Percentiles rank a stretch among this genome's conserved stretches.
Conservation (phyloP, 2,888 invertebrate genomes). For the Eucriotettix oculatus region DNA sequence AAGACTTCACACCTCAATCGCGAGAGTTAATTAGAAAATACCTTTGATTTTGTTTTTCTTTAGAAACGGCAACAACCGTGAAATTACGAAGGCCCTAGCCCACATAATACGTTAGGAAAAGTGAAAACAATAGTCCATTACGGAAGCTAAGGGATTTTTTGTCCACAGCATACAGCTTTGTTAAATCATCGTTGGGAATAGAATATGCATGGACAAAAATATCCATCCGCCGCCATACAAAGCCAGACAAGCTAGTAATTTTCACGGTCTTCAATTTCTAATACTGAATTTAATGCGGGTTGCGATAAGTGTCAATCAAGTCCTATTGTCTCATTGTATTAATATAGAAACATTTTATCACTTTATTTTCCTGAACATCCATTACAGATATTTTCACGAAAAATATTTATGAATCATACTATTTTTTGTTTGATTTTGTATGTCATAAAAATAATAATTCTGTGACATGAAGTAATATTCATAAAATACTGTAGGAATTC, state of each 20-base stretch:
- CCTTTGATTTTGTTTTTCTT: slow-evolving; percentile 2
- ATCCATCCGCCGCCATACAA: neutral
- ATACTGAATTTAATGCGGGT: neutral
- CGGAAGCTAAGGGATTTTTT: neutral
- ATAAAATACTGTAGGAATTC: too few relatives aligned
- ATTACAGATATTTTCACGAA: too few relatives aligned
- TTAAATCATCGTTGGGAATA: neutral
- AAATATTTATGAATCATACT: too few relatives aligned
- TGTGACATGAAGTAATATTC: too few relatives aligned
- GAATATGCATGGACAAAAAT: neutral
- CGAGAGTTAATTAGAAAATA: slow-evolving; percentile 4
- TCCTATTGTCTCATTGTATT: neutral
- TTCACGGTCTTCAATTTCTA: neutral
- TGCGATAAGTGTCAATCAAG: neutral
- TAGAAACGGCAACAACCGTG: slow-evolving; percentile 2
- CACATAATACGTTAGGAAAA: neutral
- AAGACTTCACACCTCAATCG: neutral
- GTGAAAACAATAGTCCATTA: neutral
- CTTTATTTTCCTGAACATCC: too few relatives aligned
- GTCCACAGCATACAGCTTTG: neutral
- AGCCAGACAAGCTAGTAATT: neutral
- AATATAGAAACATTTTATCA: too few relatives aligned
- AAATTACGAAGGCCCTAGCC: neutral
- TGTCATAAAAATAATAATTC: too few relatives aligned
- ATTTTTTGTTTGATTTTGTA: too few relatives aligned